Percentiles rank a stretch among this genome's conserved stretches.
phyloP scores from a whole-genome alignment of 2,888 invertebrate species.

The Campaea margaritaria region DNA sequence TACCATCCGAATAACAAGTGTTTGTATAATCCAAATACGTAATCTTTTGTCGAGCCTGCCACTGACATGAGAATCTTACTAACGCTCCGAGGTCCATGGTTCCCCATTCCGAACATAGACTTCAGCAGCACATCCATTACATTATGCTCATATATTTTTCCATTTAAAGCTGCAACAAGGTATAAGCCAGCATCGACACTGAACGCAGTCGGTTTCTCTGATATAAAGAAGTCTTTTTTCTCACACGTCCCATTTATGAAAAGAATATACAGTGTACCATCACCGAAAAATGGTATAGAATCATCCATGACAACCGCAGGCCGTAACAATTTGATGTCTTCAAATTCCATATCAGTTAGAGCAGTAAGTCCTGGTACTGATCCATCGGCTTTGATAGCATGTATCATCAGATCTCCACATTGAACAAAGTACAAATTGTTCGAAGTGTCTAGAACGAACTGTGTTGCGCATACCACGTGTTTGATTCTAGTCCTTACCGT shows the following conservation, averaged over 20 bases:
- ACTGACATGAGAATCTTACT: slow-evolving; percentile 63
- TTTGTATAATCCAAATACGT: slow-evolving; percentile 3
- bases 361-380: slow-evolving; percentile 46
- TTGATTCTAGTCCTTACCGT: slow-evolving; percentile 56
- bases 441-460: slow-evolving; percentile 72
- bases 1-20: not conserved
- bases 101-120: slow-evolving; percentile 61
- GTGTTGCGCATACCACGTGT: slow-evolving; percentile 56
- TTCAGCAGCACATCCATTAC: slow-evolving; percentile 66
- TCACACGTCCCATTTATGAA: slow-evolving; percentile 64
- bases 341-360: slow-evolving; percentile 57
- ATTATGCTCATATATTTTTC: slow-evolving; percentile 72
- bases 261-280: slow-evolving; percentile 60
- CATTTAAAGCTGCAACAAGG: slow-evolving; percentile 64
- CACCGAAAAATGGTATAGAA: slow-evolving; percentile 66
- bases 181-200: slow-evolving; percentile 70
- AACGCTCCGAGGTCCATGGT: slow-evolving; percentile 55
- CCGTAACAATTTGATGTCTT: slow-evolving; percentile 57
- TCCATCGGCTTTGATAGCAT: slow-evolving; percentile 57
- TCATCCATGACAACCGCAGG: slow-evolving; percentile 71
- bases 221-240: slow-evolving; percentile 60
- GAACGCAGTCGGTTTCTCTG: slow-evolving; percentile 60
- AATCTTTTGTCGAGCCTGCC: slow-evolving; percentile 2
- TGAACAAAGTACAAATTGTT: slow-evolving; percentile 70
- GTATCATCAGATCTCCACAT: slow-evolving; percentile 58